These are phyloP conservation scores for Lasioglossum pauxillum DNA, from an alignment of 2,888 invertebrate species.

Conservation along the genomic window DNA sequence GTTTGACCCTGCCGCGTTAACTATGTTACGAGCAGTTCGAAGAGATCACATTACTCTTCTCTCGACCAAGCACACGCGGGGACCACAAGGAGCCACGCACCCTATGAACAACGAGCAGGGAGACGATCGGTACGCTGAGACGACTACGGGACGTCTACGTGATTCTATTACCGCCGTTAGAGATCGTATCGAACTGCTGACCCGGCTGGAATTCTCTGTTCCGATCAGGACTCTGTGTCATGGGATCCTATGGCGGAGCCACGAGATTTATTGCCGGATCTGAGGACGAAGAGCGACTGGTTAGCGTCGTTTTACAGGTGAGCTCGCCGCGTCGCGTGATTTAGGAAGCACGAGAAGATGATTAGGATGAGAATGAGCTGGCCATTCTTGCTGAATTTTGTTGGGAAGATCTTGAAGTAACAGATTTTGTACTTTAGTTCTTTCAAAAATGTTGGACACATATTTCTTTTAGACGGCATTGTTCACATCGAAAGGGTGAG, in stretches of 20 bases:
- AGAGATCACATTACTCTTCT: constrained; percentile 62
- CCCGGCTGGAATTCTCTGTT: constrained; percentile 26
- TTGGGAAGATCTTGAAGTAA: no score
- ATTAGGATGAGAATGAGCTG: no score
- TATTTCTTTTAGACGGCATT: no score
- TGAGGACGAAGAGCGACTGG: background rate
- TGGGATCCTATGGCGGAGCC: background rate
- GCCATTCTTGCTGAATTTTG: no score
- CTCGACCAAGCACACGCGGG: background rate
- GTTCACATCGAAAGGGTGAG: no score
- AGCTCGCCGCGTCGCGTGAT: background rate
- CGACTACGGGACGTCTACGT: constrained; percentile 55
- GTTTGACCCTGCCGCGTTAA: constrained; percentile 55
- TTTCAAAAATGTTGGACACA: no score
- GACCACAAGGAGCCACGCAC: background rate
- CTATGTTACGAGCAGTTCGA: constrained; percentile 52
- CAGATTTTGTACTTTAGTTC: no score
- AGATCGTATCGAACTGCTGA: constrained; percentile 53
- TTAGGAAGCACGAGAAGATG: background rate
- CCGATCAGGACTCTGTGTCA: constrained; percentile 8
- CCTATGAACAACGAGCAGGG: background rate
- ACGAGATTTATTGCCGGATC: background rate
- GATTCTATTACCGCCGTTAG: constrained; percentile 70
- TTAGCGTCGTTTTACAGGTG: background rate
- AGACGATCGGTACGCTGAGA: background rate